Conservation (phyloP, 2,888 invertebrate species). For the Phalera bucephala region DNA sequence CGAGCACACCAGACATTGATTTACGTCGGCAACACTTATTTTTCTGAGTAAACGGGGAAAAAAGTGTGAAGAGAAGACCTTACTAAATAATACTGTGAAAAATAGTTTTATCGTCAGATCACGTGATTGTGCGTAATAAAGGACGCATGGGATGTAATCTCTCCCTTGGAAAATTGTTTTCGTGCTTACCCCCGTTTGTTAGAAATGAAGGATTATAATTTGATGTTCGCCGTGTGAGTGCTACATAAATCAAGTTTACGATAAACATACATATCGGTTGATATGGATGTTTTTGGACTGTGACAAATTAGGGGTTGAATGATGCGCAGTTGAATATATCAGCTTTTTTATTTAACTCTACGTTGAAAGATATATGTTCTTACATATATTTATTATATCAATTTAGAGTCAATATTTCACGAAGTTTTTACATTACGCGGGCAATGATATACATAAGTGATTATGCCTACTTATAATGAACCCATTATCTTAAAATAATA, state of each 20-base stretch:
- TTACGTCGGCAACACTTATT: conserved; percentile 67
- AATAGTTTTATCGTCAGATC: conserved; percentile 76
- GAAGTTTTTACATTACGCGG: no score
- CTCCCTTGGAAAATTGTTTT: conserved; percentile 69
- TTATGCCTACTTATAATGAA: no score
- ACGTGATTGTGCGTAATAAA: conserved; percentile 78
- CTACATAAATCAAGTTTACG: conserved; percentile 29
- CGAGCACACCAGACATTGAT: conserved; percentile 70
- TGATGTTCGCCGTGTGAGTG: conserved; percentile 26
- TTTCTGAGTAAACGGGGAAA: conserved; percentile 63
- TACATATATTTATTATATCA: no score
- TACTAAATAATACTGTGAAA: conserved; percentile 75
- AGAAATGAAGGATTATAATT: conserved; percentile 61
- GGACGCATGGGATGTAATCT: conserved; percentile 48
- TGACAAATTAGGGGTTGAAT: conserved; percentile 15
- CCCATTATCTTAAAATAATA: no score
- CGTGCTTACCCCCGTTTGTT: conserved; percentile 56
- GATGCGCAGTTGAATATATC: conserved; percentile 3
- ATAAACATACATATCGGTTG: conserved; percentile 22
- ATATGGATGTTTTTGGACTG: conserved; percentile 9
- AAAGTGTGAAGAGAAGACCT: conserved; percentile 64
- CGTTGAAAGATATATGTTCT: no score
- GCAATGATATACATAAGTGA: no score
- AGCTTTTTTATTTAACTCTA: no score
- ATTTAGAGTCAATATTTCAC: no score